Conservation (phyloP, 2,113 vertebrate species). For the Polypterus senegalus region DNA sequence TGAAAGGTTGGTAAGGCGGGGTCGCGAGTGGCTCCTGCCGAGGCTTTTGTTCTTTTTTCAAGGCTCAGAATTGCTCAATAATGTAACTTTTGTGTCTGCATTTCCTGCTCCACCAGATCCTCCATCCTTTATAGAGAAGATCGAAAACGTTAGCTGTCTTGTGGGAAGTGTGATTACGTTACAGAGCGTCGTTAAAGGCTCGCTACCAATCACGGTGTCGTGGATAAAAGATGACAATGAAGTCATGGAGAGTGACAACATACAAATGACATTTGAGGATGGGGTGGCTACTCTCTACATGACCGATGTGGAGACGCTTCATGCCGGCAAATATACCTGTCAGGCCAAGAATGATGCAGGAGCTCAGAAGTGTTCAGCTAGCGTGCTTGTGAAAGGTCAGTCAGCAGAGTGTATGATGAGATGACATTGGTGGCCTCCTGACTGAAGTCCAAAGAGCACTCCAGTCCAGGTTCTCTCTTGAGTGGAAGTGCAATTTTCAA, state of each 20-base stretch:
- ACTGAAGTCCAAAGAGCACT: too few relatives aligned
- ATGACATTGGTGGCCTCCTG: too few relatives aligned
- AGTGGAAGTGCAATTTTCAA: too few relatives aligned
- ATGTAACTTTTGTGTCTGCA: conserved; percentile 2
- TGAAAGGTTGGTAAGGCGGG: conserved; percentile 76
- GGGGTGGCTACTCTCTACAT: conserved; percentile 70
- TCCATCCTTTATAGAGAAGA: conserved; percentile 77
- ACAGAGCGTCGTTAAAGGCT: conserved; percentile 75
- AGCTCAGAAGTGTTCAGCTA: conserved; percentile 78
- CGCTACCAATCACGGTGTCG: conserved; percentile 71
- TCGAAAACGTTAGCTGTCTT: conserved; percentile 71
- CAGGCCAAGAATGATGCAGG: conserved; percentile 94
- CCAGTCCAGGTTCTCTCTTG: too few relatives aligned
- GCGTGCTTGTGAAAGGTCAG: conserved; percentile 89
- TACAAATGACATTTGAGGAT: conserved; percentile 78
- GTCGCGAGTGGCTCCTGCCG: too few relatives aligned
- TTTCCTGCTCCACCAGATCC: conserved; percentile 62
- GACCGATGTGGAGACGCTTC: conserved; percentile 64
- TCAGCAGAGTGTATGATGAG: conserved; percentile 21
- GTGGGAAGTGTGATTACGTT: conserved; percentile 69
- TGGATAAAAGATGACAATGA: conserved; percentile 93
- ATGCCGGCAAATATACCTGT: conserved; percentile 85
- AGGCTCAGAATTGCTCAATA: neutral
- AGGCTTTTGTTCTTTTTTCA: conserved; percentile 1
- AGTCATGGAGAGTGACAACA: conserved; percentile 71